Conservation (phyloP, 1,140 invertebrate genomes). For the Drosophila tani region DNA sequence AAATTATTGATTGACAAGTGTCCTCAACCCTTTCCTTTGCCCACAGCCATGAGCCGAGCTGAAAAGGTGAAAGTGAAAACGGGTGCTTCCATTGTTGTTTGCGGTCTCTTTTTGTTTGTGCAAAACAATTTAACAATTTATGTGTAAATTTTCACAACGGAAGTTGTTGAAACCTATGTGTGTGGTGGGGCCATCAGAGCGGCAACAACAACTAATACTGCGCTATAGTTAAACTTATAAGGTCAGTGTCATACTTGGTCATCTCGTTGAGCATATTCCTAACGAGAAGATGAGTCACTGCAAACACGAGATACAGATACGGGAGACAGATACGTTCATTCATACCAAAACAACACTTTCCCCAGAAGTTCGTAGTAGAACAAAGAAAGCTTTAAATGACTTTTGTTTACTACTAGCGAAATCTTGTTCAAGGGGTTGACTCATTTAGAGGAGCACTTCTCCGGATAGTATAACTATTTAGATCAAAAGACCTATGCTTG, state of each 20-base stretch:
- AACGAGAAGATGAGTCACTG: conserved; percentile 25
- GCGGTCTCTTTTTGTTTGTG: conserved; percentile 36
- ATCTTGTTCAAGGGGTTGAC: conserved; percentile 9
- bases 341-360: conserved; percentile 10
- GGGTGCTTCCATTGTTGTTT: conserved; percentile 25
- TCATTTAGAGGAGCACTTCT: background rate
- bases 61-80: conserved; percentile 71
- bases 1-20: conserved; percentile 66
- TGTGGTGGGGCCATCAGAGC: conserved; percentile 34
- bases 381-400: conserved; percentile 10
- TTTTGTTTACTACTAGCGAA: conserved; percentile 5
- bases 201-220: conserved; percentile 5
- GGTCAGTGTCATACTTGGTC: conserved; percentile 74
- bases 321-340: conserved; percentile 15
- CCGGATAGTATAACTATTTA: background rate
- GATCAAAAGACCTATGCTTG: background rate
- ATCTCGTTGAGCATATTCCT: conserved; percentile 26
- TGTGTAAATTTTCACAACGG: conserved; percentile 61
- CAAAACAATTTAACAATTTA: conserved; percentile 54
- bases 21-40: conserved; percentile 21
- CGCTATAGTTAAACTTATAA: conserved; percentile 56
- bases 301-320: conserved; percentile 4
- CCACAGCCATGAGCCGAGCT: conserved; percentile 11
- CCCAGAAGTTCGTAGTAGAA: background rate
- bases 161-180: conserved; percentile 67